Evolutionary conservation across 2,888 invertebrate species (phyloP).

Genomic region (Conchocele bisecta): DNA sequence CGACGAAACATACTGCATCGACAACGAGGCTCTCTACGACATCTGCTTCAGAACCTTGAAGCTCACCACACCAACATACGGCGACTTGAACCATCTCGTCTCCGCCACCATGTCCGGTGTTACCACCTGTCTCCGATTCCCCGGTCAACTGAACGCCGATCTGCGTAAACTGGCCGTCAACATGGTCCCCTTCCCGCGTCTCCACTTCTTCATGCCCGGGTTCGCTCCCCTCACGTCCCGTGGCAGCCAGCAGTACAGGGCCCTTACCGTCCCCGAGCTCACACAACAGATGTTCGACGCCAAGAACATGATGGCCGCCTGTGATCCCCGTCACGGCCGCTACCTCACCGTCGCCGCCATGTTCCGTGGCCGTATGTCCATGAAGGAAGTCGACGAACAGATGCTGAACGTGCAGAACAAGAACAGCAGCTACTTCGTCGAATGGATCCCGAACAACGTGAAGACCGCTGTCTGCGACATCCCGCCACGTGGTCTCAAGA

Average conservation of each 20-base stretch:
- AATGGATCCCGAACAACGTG: slow-evolving; percentile 97
- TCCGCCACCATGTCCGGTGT: slow-evolving; percentile 84
- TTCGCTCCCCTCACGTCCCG: slow-evolving; percentile 87
- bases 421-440: slow-evolving; percentile 92
- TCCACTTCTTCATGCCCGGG: slow-evolving; percentile 81
- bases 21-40: slow-evolving; percentile 85
- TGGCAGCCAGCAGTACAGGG: slow-evolving; percentile 88
- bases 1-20: slow-evolving; percentile 85
- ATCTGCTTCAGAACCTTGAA: slow-evolving; percentile 95
- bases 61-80: slow-evolving; percentile 91
- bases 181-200: slow-evolving; percentile 79
- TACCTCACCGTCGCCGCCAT: slow-evolving; percentile 93
- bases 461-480: slow-evolving; percentile 96
- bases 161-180: slow-evolving; percentile 74
- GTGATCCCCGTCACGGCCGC: slow-evolving; percentile 95
- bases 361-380: slow-evolving; percentile 95
- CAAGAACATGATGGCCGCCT: slow-evolving; percentile 98
- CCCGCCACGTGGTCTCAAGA: slow-evolving; percentile 92
- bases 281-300: slow-evolving; percentile 95
- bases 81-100: slow-evolving; percentile 92
- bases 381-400: slow-evolving; percentile 94
- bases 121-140: slow-evolving; percentile 81
- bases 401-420: slow-evolving; percentile 98
- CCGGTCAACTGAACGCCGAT: slow-evolving; percentile 73
- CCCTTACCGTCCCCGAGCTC: slow-evolving; percentile 87